A percentile compares a stretch with the other conserved stretches of the same genome.
Conservation (phyloP, 2,797 vertebrate genomes). For the Pangasius larnaudii region DNA sequence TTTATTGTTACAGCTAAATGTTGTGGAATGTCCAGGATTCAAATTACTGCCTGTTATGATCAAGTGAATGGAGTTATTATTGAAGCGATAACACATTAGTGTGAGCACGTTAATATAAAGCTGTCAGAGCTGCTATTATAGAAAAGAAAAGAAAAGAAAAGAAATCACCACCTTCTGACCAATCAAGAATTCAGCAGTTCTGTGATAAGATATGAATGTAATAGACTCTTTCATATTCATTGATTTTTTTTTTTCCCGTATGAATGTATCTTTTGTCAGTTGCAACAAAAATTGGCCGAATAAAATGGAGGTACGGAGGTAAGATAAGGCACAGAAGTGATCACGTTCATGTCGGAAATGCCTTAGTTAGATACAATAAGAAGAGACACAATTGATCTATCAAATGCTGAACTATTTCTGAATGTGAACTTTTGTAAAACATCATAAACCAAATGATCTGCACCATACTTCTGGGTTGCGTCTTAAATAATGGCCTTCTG, state of each 20-base stretch:
- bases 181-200: neutral
- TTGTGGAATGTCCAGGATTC: neutral
- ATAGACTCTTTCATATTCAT: neutral
- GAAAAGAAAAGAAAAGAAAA: neutral
- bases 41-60: neutral
- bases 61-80: neutral
- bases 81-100: neutral
- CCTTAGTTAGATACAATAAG: neutral
- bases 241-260: neutral
- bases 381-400: neutral
- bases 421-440: conserved; percentile 24
- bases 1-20: neutral
- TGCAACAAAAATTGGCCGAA: neutral
- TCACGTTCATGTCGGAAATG: neutral
- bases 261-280: neutral
- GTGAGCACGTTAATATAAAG: too few relatives aligned
- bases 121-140: neutral
- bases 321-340: conserved; percentile 9
- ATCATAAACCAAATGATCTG: neutral
- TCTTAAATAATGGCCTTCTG: neutral
- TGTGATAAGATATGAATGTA: neutral
- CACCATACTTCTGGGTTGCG: neutral
- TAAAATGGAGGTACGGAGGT: neutral
- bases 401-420: conserved; percentile 2
- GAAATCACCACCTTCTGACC: neutral